Conservation (phyloP, 2,113 vertebrate genomes). For the Tragelaphus imberbis region DNA sequence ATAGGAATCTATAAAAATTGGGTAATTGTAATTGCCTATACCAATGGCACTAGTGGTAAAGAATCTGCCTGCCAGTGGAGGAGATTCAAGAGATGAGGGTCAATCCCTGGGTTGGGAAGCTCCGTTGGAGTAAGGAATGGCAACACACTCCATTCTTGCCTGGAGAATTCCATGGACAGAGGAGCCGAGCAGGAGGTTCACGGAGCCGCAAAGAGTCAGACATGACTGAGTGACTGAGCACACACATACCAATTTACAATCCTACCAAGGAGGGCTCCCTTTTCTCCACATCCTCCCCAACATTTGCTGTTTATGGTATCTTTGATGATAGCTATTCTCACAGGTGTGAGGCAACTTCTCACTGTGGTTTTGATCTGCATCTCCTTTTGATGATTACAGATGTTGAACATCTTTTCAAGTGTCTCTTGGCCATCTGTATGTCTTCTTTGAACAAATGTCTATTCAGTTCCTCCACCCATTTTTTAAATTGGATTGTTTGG, state of each 20-base stretch:
- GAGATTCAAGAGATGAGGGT: background rate
- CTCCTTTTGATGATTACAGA: background rate
- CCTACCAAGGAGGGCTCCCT: background rate
- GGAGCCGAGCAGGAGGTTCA: background rate
- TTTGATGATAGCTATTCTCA: background rate
- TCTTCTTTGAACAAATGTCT: background rate
- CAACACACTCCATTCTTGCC: background rate
- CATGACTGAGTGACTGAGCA: background rate
- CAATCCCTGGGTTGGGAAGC: background rate
- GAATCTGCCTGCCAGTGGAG: background rate
- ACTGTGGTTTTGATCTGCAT: background rate
- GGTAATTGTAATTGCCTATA: background rate
- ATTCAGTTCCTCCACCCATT: background rate
- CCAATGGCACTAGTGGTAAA: background rate
- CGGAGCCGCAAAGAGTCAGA: background rate
- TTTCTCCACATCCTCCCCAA: background rate
- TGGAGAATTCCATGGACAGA: background rate
- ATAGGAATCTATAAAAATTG: background rate
- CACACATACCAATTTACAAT: background rate
- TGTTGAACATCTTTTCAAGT: background rate
- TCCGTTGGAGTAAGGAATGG: background rate
- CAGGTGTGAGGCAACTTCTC: background rate
- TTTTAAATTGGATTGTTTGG: background rate
- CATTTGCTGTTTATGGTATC: background rate
- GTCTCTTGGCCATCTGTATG: background rate